A percentile compares a stretch with the other conserved stretches of the same genome.
Conservation (phyloP, 1,140 invertebrate species). For the Oryzaephilus surinamensis region DNA sequence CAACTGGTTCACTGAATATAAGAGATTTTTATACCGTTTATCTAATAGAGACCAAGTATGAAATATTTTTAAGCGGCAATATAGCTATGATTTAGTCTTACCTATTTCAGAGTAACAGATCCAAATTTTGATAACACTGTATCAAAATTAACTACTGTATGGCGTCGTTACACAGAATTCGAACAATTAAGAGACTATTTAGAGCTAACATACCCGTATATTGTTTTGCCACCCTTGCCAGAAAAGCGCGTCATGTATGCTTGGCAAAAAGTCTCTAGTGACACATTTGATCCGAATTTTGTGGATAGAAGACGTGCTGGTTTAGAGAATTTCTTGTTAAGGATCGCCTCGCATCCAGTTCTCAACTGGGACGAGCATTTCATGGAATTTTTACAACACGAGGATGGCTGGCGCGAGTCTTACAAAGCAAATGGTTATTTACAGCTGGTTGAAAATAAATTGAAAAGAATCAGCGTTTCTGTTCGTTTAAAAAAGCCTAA, state of each 20-base stretch:
- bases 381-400: constrained; percentile 61
- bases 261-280: constrained; percentile 68
- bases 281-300: constrained; percentile 79
- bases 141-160: constrained; percentile 56
- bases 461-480: constrained; percentile 63
- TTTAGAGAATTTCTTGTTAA: constrained; percentile 69
- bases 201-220: constrained; percentile 63
- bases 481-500: constrained; percentile 64
- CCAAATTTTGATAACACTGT: constrained; percentile 51
- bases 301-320: constrained; percentile 68
- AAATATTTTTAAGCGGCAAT: too few species aligned
- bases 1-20: constrained; percentile 66
- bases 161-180: constrained; percentile 78
- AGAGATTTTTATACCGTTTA: constrained; percentile 77
- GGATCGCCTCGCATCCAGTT: constrained; percentile 62
- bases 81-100: neutral
- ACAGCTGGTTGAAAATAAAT: constrained; percentile 62
- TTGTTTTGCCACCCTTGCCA: constrained; percentile 69
- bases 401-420: constrained; percentile 65
- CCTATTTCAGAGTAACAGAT: constrained; percentile 47
- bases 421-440: constrained; percentile 62
- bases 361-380: constrained; percentile 68
- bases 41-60: constrained; percentile 71
- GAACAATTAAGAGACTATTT: constrained; percentile 67
- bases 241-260: constrained; percentile 71